phyloP scores from a whole-genome alignment of 2,113 vertebrate species.

The Hemibagrus wyckioides region DNA sequence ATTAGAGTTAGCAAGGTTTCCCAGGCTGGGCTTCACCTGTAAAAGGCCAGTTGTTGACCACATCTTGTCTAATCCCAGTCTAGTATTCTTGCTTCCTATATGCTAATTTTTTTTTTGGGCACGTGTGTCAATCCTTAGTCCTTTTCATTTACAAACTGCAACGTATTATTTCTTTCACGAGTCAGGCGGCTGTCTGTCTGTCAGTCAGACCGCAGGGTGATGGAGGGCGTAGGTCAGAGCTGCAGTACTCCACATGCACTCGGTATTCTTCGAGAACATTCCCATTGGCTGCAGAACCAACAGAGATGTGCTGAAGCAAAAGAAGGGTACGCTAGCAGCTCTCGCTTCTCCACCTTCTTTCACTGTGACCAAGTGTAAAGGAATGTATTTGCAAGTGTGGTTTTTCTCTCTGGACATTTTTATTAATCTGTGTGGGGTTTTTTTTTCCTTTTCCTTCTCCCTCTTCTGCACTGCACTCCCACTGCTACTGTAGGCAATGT shows the following conservation, averaged over 20 bases:
- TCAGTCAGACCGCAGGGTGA: not conserved
- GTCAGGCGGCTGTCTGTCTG: not conserved
- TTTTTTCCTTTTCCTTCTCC: conserved; percentile 17
- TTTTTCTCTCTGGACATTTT: conserved; percentile 41
- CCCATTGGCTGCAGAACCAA: not conserved
- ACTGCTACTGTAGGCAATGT: conserved; percentile 61
- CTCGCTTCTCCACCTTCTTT: conserved; percentile 40
- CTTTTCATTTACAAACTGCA: not conserved
- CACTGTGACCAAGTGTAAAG: conserved; percentile 41
- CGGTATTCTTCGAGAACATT: conserved; percentile 9
- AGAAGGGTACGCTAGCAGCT: conserved; percentile 36
- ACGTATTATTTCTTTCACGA: not conserved
- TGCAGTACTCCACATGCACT: not conserved
- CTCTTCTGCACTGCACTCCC: conserved; percentile 67
- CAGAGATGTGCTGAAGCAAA: conserved; percentile 17
- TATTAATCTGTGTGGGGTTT: conserved; percentile 49
- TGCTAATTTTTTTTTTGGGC: conserved; percentile 15
- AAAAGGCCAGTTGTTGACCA: conserved; percentile 8
- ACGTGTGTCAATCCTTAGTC: not conserved
- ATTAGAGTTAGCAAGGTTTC: not conserved
- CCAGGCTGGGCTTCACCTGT: not conserved
- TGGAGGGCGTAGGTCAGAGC: not conserved
- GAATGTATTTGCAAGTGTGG: conserved; percentile 25
- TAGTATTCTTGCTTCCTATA: not conserved
- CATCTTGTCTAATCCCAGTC: not conserved